Evolutionary conservation across 1,140 invertebrate species (phyloP), one percentile per base, ranked within the genome.

Genomic region (Leptinotarsa texana): DNA sequence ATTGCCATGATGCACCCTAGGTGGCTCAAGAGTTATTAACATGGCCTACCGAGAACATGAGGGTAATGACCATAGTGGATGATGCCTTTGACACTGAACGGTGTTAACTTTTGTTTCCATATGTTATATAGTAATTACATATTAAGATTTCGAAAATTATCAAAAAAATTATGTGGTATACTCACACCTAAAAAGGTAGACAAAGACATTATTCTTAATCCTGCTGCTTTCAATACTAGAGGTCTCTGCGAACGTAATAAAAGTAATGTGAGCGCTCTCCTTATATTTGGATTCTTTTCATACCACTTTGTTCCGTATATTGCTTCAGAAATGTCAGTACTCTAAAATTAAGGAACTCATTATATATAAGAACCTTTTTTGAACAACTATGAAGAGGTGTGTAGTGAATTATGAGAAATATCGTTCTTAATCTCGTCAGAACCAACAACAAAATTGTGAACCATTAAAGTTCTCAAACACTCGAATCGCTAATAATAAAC

Each of bases 171-270:
- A 57, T 2, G 17, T 57, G 51, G 51, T 57, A 67, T 61, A 69
- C 62, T 70, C 78, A 83, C 82, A 57, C 74, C 76, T 73, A 83
- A 77, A 63, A 81, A 83, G 17, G 80, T 80, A 22, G 77, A 63
- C 24, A 79, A 78, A 0, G 81, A 80, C 74, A 82, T 78, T 13
- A 79, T 65, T n/a, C 80, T 81, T 61, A 83, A 73, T 51, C 77
- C 73, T 27, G 79, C 75, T 2, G 82, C 82, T 27, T 69, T 72
- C 63, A 83, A 69, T 3, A 77, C 79, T 13, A 82, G 67, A 48
- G 82, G 78, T 67, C 76, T 81, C 49, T 83, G 82, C 4, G 81
- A 75, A 27, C 82, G 73, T 72, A 82, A 72, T 6, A 83, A 72
- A 42, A 83, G 78, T 48, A 80, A 74, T 63, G 71, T 63, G 13